These are phyloP conservation scores for Mercenaria mercenaria DNA, from an alignment of 1,140 invertebrate species.

Conservation along the genomic window DNA sequence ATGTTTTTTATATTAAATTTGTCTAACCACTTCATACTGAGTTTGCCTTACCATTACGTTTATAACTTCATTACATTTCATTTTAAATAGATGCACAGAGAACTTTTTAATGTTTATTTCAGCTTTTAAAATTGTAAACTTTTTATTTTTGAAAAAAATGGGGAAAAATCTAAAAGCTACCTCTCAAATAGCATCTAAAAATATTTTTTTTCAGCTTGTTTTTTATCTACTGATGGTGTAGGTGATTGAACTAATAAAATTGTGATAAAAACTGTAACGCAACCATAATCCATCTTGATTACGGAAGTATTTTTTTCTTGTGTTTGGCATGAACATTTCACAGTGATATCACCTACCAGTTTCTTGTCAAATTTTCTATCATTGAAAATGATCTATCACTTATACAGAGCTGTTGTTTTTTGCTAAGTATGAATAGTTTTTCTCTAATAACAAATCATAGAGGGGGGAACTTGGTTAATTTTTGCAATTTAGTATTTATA, in stretches of 20 bases:
- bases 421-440: neutral
- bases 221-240: neutral
- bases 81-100: too few relatives aligned
- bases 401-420: neutral
- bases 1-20: too few relatives aligned
- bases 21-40: too few relatives aligned
- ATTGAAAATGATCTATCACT: neutral
- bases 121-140: too few relatives aligned
- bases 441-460: neutral
- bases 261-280: slow-evolving; percentile 9
- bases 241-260: neutral
- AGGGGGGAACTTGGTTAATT: too few relatives aligned
- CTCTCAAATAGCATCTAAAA: too few relatives aligned
- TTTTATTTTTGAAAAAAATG: too few relatives aligned
- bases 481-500: too few relatives aligned
- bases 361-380: neutral
- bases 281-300: slow-evolving; percentile 16
- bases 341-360: neutral
- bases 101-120: too few relatives aligned
- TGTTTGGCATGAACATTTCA: slow-evolving; percentile 11
- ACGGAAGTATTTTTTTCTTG: neutral
- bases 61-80: too few relatives aligned
- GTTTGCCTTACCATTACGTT: too few relatives aligned
- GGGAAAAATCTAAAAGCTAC: too few relatives aligned
- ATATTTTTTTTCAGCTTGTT: neutral